These are phyloP conservation scores for Coboldia fuscipes DNA, from an alignment of 1,140 invertebrate species.

Conservation along the genomic window DNA sequence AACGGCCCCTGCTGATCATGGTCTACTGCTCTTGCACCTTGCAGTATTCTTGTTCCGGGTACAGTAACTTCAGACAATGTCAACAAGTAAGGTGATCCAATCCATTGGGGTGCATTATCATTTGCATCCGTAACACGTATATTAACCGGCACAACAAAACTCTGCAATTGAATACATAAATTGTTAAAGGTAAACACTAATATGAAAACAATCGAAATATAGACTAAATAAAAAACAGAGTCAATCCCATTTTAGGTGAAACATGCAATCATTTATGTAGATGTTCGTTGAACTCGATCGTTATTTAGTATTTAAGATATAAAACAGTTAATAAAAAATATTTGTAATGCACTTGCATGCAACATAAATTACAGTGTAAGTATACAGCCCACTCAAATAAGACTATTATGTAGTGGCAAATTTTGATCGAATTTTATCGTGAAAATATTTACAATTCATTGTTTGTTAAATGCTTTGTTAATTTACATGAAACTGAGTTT, in stretches of 20 bases:
- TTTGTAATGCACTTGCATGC: too few relatives aligned
- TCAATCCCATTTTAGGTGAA: slow-evolving; percentile 3
- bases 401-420: too few relatives aligned
- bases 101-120: slow-evolving; percentile 70
- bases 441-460: too few relatives aligned
- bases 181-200: background rate
- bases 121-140: slow-evolving; percentile 83
- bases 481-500: too few relatives aligned
- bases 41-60: slow-evolving; percentile 49
- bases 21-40: slow-evolving; percentile 57
- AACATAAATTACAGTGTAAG: too few relatives aligned
- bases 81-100: slow-evolving; percentile 57
- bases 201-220: background rate
- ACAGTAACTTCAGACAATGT: slow-evolving; percentile 75
- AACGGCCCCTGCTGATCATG: slow-evolving; percentile 74
- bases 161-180: slow-evolving; percentile 26
- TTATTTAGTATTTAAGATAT: too few relatives aligned
- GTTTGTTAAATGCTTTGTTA: too few relatives aligned
- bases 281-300: too few relatives aligned
- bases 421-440: too few relatives aligned
- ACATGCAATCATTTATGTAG: too few relatives aligned
- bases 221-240: background rate
- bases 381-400: too few relatives aligned
- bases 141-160: slow-evolving; percentile 71
- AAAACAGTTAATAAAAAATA: too few relatives aligned